Evolutionary conservation across 2,888 invertebrate genomes (phyloP).

Genomic region (Papilio elwesi): DNA sequence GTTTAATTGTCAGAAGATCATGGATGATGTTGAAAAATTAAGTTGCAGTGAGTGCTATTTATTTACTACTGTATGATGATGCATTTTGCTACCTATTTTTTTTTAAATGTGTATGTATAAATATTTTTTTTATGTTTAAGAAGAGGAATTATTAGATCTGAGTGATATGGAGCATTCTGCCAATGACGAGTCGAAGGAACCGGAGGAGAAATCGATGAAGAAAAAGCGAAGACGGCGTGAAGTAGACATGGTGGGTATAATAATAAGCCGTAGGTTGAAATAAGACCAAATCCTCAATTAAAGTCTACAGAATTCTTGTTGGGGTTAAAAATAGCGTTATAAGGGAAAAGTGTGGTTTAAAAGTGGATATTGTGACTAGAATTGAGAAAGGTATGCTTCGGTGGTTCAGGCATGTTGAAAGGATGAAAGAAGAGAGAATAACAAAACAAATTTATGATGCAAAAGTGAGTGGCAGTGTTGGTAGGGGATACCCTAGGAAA

Average conservation of each 20-base stretch:
- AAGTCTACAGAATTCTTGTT: too few species aligned
- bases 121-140: slow-evolving; percentile 47
- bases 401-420: too few species aligned
- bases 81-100: not conserved
- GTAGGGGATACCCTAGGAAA: too few species aligned
- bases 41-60: slow-evolving; percentile 72
- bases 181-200: slow-evolving; percentile 70
- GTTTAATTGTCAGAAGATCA: slow-evolving; percentile 41
- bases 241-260: slow-evolving; percentile 80
- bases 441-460: too few species aligned
- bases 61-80: not conserved
- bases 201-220: slow-evolving; percentile 71
- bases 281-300: too few species aligned
- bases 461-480: too few species aligned
- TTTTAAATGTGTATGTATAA: slow-evolving; percentile 3
- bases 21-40: slow-evolving; percentile 74
- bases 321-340: too few species aligned
- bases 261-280: too few species aligned
- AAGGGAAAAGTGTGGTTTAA: too few species aligned
- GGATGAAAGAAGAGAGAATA: too few species aligned
- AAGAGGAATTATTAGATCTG: slow-evolving; percentile 73
- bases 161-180: slow-evolving; percentile 78
- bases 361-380: too few species aligned
- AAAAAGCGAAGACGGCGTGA: slow-evolving; percentile 74
- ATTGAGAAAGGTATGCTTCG: too few species aligned